Evolutionary conservation across 2,797 vertebrate genomes (phyloP), one percentile per base, ranked within the genome.

Genomic region (Sebastes itinus): DNA sequence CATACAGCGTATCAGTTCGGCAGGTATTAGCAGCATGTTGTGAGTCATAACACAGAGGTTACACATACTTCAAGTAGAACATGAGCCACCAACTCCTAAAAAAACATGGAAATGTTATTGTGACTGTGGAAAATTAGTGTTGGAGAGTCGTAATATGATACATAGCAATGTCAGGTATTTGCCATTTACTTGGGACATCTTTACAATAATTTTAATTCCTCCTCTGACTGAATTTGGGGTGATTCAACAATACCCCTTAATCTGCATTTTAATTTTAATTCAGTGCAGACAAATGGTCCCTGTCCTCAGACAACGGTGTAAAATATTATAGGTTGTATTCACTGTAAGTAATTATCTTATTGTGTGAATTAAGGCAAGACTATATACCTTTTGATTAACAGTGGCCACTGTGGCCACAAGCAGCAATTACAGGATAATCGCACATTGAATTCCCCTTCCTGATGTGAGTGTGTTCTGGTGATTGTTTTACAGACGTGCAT

Each of bases 201-300:
- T 42, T 56, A 46, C n/a, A 78, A 22, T 59, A 1, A 60, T 75
- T 76, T 46, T 0, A 58, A 62, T 59, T 73, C 4, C 12, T 72
- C 23, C 56, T 75, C 46, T 80, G 12, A 52, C 16, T 58, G 38
- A 80, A 72, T 3, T 72, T 30, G 7, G 6, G 67, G 18, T 72
- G 27, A 72, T 61, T 77, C n/a, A 58, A 67, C 20, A 59, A 60
- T 28, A 49, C 20, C 5, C 12, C 52, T 65, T 54, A 16, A 72
- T 75, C 35, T 74, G 38, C 20, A 22, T 23, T 67, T 23, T 61
- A 14, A 60, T 23, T 52, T 76, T 65, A 55, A 77, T 82, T 82
- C 75, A 85, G 54, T 85, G 75, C 79, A 89, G 78, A 87, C 78
- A 90, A 92, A 89, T 93, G 92, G 92, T 94, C 92, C 92, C 92